Evolutionary conservation across 1,140 invertebrate species (phyloP), one percentile per base, ranked within the genome.

Genomic region (Trichonephila inaurata): DNA sequence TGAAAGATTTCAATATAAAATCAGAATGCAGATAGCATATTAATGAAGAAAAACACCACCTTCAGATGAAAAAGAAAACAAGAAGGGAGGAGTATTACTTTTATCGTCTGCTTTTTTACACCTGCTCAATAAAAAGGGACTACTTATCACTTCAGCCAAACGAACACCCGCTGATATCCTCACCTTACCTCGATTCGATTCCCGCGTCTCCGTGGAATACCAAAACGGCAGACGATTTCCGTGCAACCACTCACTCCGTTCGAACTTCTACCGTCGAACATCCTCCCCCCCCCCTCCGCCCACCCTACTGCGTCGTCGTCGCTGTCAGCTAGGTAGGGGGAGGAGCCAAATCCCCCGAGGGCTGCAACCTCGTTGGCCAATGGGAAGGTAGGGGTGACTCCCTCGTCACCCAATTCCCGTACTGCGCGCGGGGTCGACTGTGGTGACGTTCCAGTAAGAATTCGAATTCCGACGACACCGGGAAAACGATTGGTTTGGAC

Each of bases 391-490:
- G 12, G 18, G 44, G 72, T 81, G 58, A 81, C 89, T 21, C 89
- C 89, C 77, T 24, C 69, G 24, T 91, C 89, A 91, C 89, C 89
- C 89, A 91, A 44, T 64, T 83, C 89, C 60, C 28, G 77, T 66
- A 83, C 19, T 66, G 89, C 77, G 61, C 89, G 44, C 87, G 24
- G n/a, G 77, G 51, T 60, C 28, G 58, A 10, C 24, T 58, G n/a
- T 19, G 21, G 51, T 60, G 44, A 58, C 82, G 72, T 77, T 77
- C 72, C 72, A 77, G 72, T 77, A 77, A 77, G 72, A 77, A 77
- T 77, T 77, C 28, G 72, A 18, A 28, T 24, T 33, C 16, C 72
- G 72, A 77, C 28, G 72, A 77, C 72, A 77, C 72, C 72, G 18
- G 28, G 28, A 77, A 28, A 18, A 40, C 72, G 72, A 77, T 77